Evolutionary conservation across 1,140 invertebrate species (phyloP), one percentile per base, ranked within the genome.

Genomic region (Alviniconcha marisindica): DNA sequence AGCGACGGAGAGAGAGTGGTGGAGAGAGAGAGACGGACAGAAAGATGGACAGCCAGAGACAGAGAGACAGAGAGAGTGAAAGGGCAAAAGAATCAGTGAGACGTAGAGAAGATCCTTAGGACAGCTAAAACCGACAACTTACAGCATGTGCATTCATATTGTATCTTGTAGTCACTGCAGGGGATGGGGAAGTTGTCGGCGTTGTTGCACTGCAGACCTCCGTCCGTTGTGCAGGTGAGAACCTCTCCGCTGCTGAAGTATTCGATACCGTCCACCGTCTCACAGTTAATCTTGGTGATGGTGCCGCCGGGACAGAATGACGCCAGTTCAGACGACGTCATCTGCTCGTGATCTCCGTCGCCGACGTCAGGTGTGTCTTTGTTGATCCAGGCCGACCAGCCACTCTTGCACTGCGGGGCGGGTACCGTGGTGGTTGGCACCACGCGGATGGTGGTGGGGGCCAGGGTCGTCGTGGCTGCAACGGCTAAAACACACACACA

Each of bases 121-220:
- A n/a, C n/a, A n/a, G n/a, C n/a, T n/a, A n/a, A n/a, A n/a, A n/a
- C n/a, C n/a, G 33, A 33, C 44, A 60, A 42, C 38, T 56, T 33
- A 51, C 66, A 31, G 80, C 93, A 94, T 28, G 91, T 77, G 79
- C 93, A 94, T 60, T 89, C 86, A 77, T 93, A 92, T 77, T 93
- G 88, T n/a, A 94, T 88, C 85, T 91, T 91, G 81, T 91, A 92
- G 86, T 94, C 93, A 21, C 87, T 81, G 84, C 93, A 94, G 33
- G 84, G 84, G 36, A 89, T 69, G 33, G 88, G 88, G 31, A 56
- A 69, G 79, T 90, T 90, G 24, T 86, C 85, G 24, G 38, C 69
- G 38, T 78, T 83, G 38, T 51, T 79, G 71, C 85, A 86, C 36
- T 40, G 24, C n/a, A 84, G 69, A 3, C 83, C 83, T 3, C 31